Conservation (phyloP, 2,888 invertebrate genomes). For the Keiferia lycopersicella region DNA sequence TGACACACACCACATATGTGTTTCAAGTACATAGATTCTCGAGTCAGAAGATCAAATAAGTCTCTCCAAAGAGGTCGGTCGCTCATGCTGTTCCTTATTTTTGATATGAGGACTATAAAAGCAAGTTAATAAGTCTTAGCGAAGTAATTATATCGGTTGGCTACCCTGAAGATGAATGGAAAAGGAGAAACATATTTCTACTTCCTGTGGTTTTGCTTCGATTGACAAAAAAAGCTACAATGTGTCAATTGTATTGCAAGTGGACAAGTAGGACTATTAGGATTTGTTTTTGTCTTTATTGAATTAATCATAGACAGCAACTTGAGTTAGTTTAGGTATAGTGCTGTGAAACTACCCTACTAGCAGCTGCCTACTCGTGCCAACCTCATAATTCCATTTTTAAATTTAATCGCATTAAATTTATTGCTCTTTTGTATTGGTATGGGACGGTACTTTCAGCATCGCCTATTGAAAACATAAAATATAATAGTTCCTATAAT, state of each 20-base stretch:
- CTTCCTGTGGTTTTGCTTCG: neutral
- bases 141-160: conserved; percentile 1
- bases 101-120: neutral
- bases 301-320: no score
- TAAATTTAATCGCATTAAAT: conserved; percentile 18
- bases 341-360: neutral
- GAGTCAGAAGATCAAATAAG: no score
- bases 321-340: no score
- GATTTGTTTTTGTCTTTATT: neutral
- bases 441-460: no score
- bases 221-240: neutral
- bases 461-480: neutral
- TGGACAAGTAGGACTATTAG: neutral
- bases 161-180: neutral
- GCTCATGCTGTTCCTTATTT: neutral
- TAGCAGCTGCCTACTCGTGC: neutral
- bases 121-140: conserved; percentile 4
- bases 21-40: no score
- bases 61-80: no score
- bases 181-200: neutral
- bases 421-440: conserved; percentile 14
- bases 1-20: no score
- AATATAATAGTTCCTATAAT: neutral
- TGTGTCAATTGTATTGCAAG: neutral
- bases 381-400: conserved; percentile 18